Evolutionary conservation across 2,888 invertebrate species (phyloP).

Genomic region (Apamea anceps): DNA sequence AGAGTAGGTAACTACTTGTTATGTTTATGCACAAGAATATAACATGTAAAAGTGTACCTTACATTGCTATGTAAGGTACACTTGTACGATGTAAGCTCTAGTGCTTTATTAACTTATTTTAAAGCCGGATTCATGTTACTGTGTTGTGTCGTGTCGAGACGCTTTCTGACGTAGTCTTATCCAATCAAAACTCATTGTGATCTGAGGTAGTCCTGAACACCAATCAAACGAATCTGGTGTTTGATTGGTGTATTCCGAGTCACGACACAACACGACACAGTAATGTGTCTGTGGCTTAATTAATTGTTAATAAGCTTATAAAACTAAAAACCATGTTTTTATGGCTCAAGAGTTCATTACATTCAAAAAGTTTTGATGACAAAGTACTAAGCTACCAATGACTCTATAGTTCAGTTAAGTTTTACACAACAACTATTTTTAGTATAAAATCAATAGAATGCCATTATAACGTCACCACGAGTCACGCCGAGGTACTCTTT

Average conservation of each 20-base stretch:
- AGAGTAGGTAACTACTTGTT: not conserved
- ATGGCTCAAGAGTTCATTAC: not conserved
- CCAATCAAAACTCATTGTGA: too few species aligned
- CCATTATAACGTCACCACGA: slow-evolving; percentile 49
- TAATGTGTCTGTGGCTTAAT: too few species aligned
- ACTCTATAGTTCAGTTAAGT: slow-evolving; percentile 9
- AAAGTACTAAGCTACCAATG: not conserved
- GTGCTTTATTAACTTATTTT: slow-evolving; percentile 1
- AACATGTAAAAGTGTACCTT: not conserved
- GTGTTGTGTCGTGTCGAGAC: too few species aligned
- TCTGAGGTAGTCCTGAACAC: too few species aligned
- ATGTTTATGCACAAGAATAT: not conserved
- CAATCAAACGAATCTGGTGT: too few species aligned
- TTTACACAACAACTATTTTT: slow-evolving; percentile 51
- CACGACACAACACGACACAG: too few species aligned
- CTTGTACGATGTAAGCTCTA: not conserved
- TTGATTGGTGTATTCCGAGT: too few species aligned
- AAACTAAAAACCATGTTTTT: not conserved
- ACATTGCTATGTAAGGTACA: not conserved
- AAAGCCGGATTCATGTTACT: too few species aligned
- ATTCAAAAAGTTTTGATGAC: not conserved
- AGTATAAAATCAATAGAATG: slow-evolving; percentile 59
- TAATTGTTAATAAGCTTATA: not conserved
- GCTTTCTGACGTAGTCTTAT: too few species aligned
- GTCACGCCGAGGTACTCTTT: not conserved